Evolutionary conservation across 2,888 invertebrate species (phyloP).

Genomic region (Trachelus stipa): DNA sequence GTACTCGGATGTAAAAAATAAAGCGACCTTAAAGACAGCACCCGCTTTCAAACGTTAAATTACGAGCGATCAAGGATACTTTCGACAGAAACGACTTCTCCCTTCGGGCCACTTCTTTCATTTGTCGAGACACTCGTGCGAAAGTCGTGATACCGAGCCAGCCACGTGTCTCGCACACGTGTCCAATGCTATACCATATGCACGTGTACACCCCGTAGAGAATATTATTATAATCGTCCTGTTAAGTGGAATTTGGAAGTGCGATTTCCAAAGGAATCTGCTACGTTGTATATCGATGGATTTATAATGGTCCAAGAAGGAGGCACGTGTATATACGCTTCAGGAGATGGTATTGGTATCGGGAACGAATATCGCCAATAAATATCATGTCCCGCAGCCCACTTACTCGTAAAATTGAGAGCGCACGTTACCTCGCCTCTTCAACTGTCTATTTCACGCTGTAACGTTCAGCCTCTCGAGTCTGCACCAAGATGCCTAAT

Average conservation of each 20-base stretch:
- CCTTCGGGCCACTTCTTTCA: not conserved
- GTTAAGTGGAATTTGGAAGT: not conserved
- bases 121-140: not conserved
- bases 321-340: not conserved
- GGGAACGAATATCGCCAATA: conserved; percentile 49
- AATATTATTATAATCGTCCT: not conserved
- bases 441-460: conserved; percentile 24
- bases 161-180: not conserved
- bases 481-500: conserved; percentile 14
- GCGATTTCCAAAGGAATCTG: not conserved
- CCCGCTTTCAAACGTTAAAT: not conserved
- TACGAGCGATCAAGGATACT: not conserved
- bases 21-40: not conserved
- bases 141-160: not conserved
- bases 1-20: not conserved
- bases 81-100: not conserved
- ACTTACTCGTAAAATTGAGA: conserved; percentile 52
- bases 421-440: conserved; percentile 20
- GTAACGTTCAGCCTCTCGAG: conserved; percentile 22
- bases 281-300: not conserved
- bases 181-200: not conserved
- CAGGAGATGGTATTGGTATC: no score
- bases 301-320: not conserved
- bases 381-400: conserved; percentile 50
- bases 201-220: not conserved